A percentile compares a stretch with the other conserved stretches of the same genome.
Evolutionary conservation across 2,888 invertebrate species (phyloP).

Genomic region (Beris morrisii): DNA sequence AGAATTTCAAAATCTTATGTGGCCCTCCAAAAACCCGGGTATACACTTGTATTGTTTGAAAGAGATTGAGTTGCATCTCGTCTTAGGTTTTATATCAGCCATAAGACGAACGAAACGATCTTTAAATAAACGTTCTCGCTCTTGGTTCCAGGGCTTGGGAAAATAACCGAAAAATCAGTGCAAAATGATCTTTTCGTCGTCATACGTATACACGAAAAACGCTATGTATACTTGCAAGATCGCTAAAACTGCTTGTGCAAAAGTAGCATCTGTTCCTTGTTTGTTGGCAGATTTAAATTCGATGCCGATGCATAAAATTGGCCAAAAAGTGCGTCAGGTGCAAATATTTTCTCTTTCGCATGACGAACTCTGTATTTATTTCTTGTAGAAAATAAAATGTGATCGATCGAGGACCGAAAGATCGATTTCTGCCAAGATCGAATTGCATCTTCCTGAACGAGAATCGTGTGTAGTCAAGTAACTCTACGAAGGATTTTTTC

Average conservation of each 20-base stretch:
- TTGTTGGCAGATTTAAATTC: slow-evolving; percentile 30
- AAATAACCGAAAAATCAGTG: slow-evolving; percentile 30
- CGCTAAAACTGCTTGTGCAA: not conserved
- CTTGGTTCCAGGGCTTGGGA: slow-evolving; percentile 12
- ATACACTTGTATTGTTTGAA: not conserved
- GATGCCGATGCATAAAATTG: slow-evolving; percentile 28
- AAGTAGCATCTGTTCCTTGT: slow-evolving; percentile 23
- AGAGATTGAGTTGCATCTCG: slow-evolving; percentile 27
- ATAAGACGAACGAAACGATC: slow-evolving; percentile 6
- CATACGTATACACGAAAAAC: not conserved
- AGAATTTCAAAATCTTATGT: slow-evolving; percentile 17
- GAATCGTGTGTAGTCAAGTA: too few species aligned
- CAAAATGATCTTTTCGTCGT: slow-evolving; percentile 23
- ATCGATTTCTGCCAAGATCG: too few species aligned
- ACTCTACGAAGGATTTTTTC: too few species aligned
- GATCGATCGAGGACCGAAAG: too few species aligned
- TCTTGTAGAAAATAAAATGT: too few species aligned
- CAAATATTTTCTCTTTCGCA: not conserved
- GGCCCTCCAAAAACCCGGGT: not conserved
- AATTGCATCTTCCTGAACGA: too few species aligned
- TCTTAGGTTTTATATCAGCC: slow-evolving; percentile 1
- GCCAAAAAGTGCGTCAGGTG: slow-evolving; percentile 26
- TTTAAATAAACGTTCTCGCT: not conserved
- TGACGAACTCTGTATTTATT: too few species aligned
- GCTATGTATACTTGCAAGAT: slow-evolving; percentile 3